phyloP scores from a whole-genome alignment of 2,113 vertebrate genomes.

The Onychostoma macrolepis region DNA sequence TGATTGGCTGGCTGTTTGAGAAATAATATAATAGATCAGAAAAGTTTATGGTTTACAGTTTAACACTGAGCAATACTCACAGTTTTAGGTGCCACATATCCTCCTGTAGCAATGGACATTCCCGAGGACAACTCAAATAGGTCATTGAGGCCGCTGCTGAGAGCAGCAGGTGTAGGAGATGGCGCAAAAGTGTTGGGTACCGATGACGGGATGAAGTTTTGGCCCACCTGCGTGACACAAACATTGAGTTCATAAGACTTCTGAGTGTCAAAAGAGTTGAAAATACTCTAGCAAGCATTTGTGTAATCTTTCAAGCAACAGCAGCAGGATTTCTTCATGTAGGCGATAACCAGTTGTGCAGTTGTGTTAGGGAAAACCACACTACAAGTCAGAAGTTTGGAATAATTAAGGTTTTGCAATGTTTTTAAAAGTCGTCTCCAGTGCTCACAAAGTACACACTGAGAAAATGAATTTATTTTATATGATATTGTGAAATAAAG shows the following conservation, averaged over 20 bases:
- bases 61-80: slow-evolving; percentile 74
- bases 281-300: neutral
- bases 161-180: slow-evolving; percentile 92
- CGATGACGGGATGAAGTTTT: slow-evolving; percentile 93
- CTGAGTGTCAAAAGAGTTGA: neutral
- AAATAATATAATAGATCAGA: neutral
- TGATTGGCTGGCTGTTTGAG: neutral
- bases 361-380: neutral
- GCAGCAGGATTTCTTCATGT: neutral
- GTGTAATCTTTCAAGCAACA: neutral
- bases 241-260: slow-evolving; percentile 6
- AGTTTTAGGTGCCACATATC: slow-evolving; percentile 85
- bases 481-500: neutral
- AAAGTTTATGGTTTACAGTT: neutral
- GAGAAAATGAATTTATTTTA: neutral
- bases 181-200: slow-evolving; percentile 96
- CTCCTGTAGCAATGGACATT: slow-evolving; percentile 93
- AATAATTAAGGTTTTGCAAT: neutral
- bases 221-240: slow-evolving; percentile 84
- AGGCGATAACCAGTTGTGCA: neutral
- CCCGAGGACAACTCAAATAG: slow-evolving; percentile 94
- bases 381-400: neutral
- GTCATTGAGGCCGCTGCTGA: slow-evolving; percentile 92
- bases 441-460: no score
- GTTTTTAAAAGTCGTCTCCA: neutral